These are phyloP conservation scores for Lutraria lutraria DNA, from an alignment of 2,888 invertebrate genomes.

Conservation along the genomic window DNA sequence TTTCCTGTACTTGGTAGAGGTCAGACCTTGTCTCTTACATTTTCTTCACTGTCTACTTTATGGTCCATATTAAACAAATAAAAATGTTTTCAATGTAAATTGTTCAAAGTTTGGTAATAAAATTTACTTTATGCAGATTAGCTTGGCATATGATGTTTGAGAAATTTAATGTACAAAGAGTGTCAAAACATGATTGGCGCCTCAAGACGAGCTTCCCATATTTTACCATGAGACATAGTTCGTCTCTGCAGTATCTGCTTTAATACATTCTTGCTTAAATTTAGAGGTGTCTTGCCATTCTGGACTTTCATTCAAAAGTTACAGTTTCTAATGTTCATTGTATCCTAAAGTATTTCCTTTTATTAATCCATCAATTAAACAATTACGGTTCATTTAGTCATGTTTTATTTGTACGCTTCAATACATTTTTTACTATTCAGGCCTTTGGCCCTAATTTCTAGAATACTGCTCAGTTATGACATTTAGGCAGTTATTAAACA, in stretches of 20 bases:
- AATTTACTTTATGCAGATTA: background rate
- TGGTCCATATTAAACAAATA: background rate
- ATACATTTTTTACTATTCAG: background rate
- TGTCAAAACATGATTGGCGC: too few relatives aligned
- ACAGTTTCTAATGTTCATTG: too few relatives aligned
- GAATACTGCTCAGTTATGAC: background rate
- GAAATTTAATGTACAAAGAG: too few relatives aligned
- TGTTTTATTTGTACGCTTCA: background rate
- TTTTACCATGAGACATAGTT: too few relatives aligned
- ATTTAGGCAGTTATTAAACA: background rate
- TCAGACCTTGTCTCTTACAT: background rate
- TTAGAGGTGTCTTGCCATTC: too few relatives aligned
- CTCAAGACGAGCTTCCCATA: too few relatives aligned
- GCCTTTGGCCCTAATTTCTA: background rate
- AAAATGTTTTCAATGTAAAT: background rate
- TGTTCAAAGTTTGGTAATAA: background rate
- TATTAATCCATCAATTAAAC: too few relatives aligned
- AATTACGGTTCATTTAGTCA: too few relatives aligned
- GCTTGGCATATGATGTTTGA: background rate
- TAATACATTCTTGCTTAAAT: too few relatives aligned
- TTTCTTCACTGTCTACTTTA: background rate
- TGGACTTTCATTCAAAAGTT: too few relatives aligned
- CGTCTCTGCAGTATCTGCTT: too few relatives aligned
- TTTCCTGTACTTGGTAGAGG: background rate
- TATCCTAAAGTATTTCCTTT: too few relatives aligned